phyloP scores from a whole-genome alignment of 2,888 invertebrate species.

The Pemphredon lugubris region DNA sequence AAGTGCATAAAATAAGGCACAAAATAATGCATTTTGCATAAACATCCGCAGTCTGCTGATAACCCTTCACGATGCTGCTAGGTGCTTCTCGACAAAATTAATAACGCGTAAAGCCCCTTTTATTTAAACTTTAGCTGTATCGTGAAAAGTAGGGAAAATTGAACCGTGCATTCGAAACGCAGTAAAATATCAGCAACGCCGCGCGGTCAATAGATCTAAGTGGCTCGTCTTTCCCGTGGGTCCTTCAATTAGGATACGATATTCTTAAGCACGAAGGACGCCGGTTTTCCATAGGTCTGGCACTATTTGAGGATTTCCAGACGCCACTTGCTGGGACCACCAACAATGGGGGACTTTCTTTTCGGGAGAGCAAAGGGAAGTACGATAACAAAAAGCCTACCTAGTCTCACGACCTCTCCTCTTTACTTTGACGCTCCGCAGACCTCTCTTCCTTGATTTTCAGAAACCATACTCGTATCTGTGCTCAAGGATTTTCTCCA shows the following conservation, averaged over 20 bases:
- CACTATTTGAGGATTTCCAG: constrained; percentile 57
- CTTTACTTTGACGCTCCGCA: constrained; percentile 36
- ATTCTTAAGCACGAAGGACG: constrained; percentile 44
- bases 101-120: no score
- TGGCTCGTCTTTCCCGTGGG: background rate
- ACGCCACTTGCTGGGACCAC: constrained; percentile 46
- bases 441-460: constrained; percentile 26
- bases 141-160: no score
- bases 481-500: constrained; percentile 20
- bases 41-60: no score
- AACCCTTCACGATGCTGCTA: no score
- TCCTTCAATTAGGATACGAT: constrained; percentile 37
- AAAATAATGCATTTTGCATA: no score
- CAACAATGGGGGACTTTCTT: constrained; percentile 56
- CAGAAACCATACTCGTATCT: constrained; percentile 14
- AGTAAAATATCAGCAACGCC: background rate
- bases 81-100: no score
- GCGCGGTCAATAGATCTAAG: constrained; percentile 3
- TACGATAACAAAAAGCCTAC: constrained; percentile 44
- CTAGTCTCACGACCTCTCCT: constrained; percentile 39
- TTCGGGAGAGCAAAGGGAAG: constrained; percentile 32
- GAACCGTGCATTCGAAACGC: no score
- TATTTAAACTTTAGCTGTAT: no score
- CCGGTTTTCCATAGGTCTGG: constrained; percentile 33
- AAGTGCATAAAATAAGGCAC: no score